phyloP scores from a whole-genome alignment of 1,140 invertebrate species.

The Diachasma alloeum region DNA sequence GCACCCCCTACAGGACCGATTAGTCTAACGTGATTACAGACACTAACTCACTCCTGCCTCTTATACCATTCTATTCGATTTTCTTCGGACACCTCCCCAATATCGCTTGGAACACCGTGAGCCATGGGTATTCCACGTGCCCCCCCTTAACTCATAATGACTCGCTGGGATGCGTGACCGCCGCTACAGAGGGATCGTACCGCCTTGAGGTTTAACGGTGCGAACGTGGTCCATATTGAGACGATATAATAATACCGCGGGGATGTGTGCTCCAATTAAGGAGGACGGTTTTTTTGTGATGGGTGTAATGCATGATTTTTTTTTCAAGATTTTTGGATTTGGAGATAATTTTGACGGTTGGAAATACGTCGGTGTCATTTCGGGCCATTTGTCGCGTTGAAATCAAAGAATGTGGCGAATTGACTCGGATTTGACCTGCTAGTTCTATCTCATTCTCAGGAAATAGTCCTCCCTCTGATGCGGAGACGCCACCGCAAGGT shows the following conservation, averaged over 20 bases:
- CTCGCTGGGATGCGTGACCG: constrained; percentile 28
- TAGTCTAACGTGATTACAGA: constrained; percentile 55
- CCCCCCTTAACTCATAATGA: constrained; percentile 41
- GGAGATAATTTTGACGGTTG: no score
- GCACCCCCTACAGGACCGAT: constrained; percentile 46
- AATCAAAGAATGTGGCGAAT: no score
- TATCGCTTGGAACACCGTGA: constrained; percentile 22
- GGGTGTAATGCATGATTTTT: neutral
- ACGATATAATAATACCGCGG: neutral
- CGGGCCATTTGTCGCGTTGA: no score
- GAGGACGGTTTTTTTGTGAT: neutral
- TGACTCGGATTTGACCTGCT: no score
- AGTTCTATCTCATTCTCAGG: no score
- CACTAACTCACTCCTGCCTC: constrained; percentile 45
- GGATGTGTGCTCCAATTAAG: constrained; percentile 1
- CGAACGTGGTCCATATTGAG: constrained; percentile 19
- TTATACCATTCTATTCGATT: constrained; percentile 18
- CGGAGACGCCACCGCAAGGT: no score
- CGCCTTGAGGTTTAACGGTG: constrained; percentile 35
- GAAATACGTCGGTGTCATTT: no score
- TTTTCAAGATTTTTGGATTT: neutral
- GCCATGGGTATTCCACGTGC: neutral
- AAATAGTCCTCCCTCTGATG: no score
- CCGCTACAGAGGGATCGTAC: constrained; percentile 16
- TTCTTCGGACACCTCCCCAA: constrained; percentile 30